These are phyloP conservation scores for Crotophaga sulcirostris DNA, from an alignment of 2,113 vertebrate genomes.

Conservation along the genomic window DNA sequence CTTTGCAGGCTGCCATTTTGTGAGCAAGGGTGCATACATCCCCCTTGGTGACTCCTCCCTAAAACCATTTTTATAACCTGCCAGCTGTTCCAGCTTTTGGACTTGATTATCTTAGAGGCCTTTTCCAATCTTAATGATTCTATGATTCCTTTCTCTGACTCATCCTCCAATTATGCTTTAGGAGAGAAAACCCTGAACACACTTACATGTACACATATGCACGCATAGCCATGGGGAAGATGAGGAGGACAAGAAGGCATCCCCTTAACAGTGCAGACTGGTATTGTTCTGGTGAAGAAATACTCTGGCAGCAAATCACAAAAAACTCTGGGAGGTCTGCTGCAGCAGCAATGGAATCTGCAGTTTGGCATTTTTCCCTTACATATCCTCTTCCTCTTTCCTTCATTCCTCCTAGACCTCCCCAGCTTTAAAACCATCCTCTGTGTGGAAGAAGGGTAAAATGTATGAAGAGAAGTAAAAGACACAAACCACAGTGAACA, in stretches of 20 bases:
- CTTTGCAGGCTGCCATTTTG: conserved; percentile 29
- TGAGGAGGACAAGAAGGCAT: not conserved
- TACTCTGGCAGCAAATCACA: not conserved
- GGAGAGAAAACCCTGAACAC: not conserved
- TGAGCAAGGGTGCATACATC: not conserved
- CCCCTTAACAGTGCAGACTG: not conserved
- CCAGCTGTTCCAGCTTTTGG: conserved; percentile 7
- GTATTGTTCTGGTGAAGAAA: not conserved
- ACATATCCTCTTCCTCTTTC: not conserved
- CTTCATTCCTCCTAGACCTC: not conserved
- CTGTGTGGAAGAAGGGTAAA: not conserved
- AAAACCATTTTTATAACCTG: conserved; percentile 35
- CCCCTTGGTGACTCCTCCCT: not conserved
- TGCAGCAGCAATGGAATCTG: not conserved
- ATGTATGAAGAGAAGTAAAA: not conserved
- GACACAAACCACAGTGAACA: not conserved
- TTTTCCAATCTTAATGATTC: no score
- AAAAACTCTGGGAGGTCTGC: not conserved
- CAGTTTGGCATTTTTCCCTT: not conserved
- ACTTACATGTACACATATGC: not conserved
- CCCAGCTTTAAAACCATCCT: not conserved
- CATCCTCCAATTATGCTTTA: not conserved
- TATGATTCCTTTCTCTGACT: not conserved
- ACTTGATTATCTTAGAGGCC: no score
- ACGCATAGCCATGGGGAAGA: not conserved